A percentile compares a stretch with the other conserved stretches of the same genome.
Evolutionary conservation across 2,888 invertebrate genomes (phyloP).

Genomic region (Pachliopta kotzebuea): DNA sequence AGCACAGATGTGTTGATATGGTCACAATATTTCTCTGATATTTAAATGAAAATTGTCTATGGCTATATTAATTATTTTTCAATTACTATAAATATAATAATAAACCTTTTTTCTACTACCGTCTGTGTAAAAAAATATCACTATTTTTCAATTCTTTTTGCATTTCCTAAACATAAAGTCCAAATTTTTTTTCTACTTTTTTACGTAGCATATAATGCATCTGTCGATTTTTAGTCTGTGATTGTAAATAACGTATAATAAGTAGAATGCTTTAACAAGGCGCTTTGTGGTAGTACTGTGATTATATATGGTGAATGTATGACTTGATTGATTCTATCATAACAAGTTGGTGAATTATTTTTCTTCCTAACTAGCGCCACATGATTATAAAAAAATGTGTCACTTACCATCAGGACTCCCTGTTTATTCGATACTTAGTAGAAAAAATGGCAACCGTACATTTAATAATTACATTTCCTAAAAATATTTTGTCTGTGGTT

Average conservation of each 20-base stretch:
- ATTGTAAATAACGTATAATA: slow-evolving; percentile 40
- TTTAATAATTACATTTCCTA: no score
- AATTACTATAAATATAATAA: background rate
- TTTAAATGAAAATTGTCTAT: background rate
- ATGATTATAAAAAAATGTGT: background rate
- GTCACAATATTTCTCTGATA: background rate
- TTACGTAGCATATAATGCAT: background rate
- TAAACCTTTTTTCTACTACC: no score
- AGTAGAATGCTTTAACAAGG: slow-evolving; percentile 27
- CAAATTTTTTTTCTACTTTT: background rate
- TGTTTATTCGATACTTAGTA: no score
- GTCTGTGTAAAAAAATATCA: no score
- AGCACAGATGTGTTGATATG: background rate
- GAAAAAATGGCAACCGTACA: no score
- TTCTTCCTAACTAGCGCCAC: background rate
- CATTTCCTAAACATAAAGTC: background rate
- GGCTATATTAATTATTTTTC: background rate
- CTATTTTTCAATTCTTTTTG: background rate
- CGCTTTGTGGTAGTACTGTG: slow-evolving; percentile 31
- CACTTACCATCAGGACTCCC: no score
- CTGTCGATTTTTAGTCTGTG: slow-evolving; percentile 40
- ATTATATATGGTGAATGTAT: background rate
- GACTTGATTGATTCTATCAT: background rate
- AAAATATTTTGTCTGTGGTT: no score
- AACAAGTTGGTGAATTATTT: no score